phyloP scores from a whole-genome alignment of 1,140 invertebrate species.

The Homalodisca vitripennis region DNA sequence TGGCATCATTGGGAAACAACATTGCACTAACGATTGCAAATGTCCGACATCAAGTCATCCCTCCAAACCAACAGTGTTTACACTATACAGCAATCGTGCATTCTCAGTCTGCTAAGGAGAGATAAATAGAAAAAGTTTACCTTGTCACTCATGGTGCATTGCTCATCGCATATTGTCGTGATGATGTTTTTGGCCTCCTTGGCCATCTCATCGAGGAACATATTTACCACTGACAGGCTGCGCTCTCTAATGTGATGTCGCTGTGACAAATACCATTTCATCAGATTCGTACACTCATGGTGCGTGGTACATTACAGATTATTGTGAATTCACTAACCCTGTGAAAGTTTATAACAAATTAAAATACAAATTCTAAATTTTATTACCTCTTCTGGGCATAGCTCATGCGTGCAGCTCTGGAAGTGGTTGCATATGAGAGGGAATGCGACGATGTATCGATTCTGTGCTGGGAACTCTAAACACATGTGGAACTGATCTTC shows the following conservation, averaged over 20 bases:
- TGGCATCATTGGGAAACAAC: too few species aligned
- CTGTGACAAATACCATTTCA: slow-evolving; percentile 50
- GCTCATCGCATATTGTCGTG: slow-evolving; percentile 96
- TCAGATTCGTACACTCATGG: too few species aligned
- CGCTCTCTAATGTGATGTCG: slow-evolving; percentile 93
- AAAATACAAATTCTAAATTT: too few species aligned
- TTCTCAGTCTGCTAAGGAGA: too few species aligned
- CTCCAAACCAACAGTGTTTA: too few species aligned
- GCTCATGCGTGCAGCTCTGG: slow-evolving; percentile 95
- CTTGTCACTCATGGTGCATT: slow-evolving; percentile 91
- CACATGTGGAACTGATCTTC: slow-evolving; percentile 99
- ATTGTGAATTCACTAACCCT: too few species aligned
- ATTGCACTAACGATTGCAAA: too few species aligned
- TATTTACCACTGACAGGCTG: slow-evolving; percentile 94
- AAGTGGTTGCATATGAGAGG: slow-evolving; percentile 98
- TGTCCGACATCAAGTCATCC: too few species aligned
- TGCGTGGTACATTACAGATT: too few species aligned
- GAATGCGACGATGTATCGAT: slow-evolving; percentile 96
- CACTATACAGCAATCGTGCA: too few species aligned
- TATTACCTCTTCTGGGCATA: slow-evolving; percentile 94
- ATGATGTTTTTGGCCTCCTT: slow-evolving; percentile 99
- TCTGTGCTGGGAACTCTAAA: slow-evolving; percentile 96
- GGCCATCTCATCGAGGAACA: slow-evolving; percentile 98
- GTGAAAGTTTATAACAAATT: too few species aligned
- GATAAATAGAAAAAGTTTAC: too few species aligned